These are phyloP conservation scores for Drosophila lacteicornis DNA, from an alignment of 1,140 invertebrate species.

Conservation along the genomic window DNA sequence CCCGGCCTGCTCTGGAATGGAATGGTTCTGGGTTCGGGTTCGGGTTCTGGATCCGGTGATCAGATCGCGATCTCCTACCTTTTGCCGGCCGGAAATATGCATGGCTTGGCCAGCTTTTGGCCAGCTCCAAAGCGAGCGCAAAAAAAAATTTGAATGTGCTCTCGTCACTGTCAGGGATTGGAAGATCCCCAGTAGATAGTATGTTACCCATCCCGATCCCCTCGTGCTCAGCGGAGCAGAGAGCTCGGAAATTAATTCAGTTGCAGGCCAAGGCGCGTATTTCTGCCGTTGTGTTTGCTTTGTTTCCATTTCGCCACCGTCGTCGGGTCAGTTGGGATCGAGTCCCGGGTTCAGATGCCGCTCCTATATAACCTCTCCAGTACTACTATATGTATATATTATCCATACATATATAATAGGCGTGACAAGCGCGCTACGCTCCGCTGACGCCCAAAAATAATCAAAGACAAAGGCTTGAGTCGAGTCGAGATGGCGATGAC, in stretches of 20 bases:
- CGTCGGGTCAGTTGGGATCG: constrained; percentile 67
- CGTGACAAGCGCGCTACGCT: constrained; percentile 83
- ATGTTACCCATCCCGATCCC: constrained; percentile 1
- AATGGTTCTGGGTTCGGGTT: constrained; percentile 2
- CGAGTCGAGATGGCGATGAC: constrained; percentile 46
- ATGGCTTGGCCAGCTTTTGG: constrained; percentile 71
- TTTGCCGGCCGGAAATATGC: constrained; percentile 72
- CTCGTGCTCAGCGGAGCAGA: constrained; percentile 69
- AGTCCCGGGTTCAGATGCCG: constrained; percentile 71
- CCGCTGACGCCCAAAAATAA: constrained; percentile 78
- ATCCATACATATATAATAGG: constrained; percentile 64
- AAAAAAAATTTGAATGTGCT: constrained; percentile 74
- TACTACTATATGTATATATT: constrained; percentile 4
- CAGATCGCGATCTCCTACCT: constrained; percentile 22
- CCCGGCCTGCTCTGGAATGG: constrained; percentile 19
- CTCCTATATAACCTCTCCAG: constrained; percentile 55
- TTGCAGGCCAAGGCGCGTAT: constrained; percentile 59
- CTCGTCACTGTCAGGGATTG: constrained; percentile 66
- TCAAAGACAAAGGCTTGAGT: constrained; percentile 76
- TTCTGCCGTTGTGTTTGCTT: constrained; percentile 77
- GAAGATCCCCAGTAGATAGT: constrained; percentile 15
- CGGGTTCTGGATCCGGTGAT: constrained; percentile 25
- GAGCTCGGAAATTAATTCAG: constrained; percentile 70
- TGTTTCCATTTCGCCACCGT: constrained; percentile 73
- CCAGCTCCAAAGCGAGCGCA: constrained; percentile 61